Evolutionary conservation across 2,797 vertebrate genomes (phyloP), one percentile per base, ranked within the genome.

Genomic region (Cyclura pinguis): DNA sequence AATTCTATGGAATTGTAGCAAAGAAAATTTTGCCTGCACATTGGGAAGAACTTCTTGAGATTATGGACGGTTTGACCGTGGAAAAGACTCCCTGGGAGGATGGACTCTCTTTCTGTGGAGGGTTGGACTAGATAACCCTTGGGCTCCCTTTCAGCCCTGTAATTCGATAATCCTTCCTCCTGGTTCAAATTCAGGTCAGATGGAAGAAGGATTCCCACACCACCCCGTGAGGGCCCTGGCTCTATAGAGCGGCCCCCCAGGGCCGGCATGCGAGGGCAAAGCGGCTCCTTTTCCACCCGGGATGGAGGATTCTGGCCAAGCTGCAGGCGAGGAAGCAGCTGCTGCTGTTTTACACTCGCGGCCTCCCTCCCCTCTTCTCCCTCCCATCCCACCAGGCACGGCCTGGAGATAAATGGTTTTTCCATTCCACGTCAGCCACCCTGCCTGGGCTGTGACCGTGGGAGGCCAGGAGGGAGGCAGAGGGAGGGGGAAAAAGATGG

Each of bases 331-430:
- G 67, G 67, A 69, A 32, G 29, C 29, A 1, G 27, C 67, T 0
- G 27, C 89, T 8, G 59, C 88, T 6, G 13, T 8, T 80, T 82
- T 67, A 47, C 84, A 55, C 86, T 24, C 59, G 1, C 55, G 52
- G 35, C 12, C 1, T 13, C 29, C 80, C 16, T 86, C 27, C 52
- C 3, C 16, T 50, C 27, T 6, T 6, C 55, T 62, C 1, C 27
- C 10, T 9, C 2, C 52, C 24, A 6, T 8, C 22, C 24, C 42
- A 1, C 5, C 7, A 14, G 35, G 29, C 80, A 12, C 87, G 64
- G 89, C 78, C 64, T 18, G 1, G 52, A 91, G 93, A 93, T 86
- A 85, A 91, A 93, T 93, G 90, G 85, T 94, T 94, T 94, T 94
- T 94, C 93, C 93, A 93, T 93, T 86, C 84, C 2, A 59, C 90